Conservation (phyloP, 2,888 invertebrate species). For the Xylota sylvarum region DNA sequence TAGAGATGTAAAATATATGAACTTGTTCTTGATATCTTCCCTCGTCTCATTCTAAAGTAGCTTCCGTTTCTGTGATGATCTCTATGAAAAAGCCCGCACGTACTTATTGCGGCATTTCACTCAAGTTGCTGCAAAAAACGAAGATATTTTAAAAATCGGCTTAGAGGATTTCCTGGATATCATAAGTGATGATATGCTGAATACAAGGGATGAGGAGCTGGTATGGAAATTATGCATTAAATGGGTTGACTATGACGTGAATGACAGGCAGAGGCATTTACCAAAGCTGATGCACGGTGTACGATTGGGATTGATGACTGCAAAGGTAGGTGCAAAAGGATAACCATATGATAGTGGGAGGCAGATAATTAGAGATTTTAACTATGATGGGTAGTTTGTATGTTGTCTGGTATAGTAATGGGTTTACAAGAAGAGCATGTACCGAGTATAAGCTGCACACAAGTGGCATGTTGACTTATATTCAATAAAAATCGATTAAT, state of each 20-base stretch:
- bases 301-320: constrained; percentile 93
- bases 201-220: constrained; percentile 94
- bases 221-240: constrained; percentile 94
- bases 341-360: background rate
- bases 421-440: background rate
- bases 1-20: constrained; percentile 14
- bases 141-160: constrained; percentile 90
- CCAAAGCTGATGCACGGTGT: constrained; percentile 92
- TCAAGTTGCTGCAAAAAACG: constrained; percentile 89
- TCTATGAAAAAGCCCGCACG: constrained; percentile 89
- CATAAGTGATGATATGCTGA: constrained; percentile 93
- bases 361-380: constrained; percentile 21
- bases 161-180: constrained; percentile 91
- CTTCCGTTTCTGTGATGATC: constrained; percentile 84
- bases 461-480: constrained; percentile 3
- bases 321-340: constrained; percentile 86
- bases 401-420: background rate
- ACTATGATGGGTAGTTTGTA: background rate
- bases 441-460: background rate
- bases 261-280: constrained; percentile 90
- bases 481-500: constrained; percentile 5
- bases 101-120: constrained; percentile 92
- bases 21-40: constrained; percentile 9
- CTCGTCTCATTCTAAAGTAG: constrained; percentile 75
- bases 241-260: constrained; percentile 94